phyloP scores from a whole-genome alignment of 2,797 vertebrate genomes.

The Coendou prehensilis region DNA sequence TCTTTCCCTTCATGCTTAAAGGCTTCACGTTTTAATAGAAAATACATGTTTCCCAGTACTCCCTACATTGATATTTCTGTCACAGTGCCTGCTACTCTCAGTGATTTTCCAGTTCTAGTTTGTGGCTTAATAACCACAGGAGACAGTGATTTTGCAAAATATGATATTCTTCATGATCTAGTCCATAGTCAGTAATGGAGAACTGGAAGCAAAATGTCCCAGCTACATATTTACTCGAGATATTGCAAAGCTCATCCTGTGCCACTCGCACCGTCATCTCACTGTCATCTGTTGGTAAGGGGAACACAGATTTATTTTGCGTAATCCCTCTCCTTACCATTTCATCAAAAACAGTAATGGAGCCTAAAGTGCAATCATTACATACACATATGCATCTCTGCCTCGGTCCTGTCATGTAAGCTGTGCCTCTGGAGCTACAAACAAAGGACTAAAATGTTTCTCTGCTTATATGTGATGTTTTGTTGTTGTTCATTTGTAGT shows the following conservation, averaged over 20 bases:
- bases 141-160: constrained; percentile 72
- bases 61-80: constrained; percentile 68
- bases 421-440: background rate
- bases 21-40: constrained; percentile 73
- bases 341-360: background rate
- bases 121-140: constrained; percentile 61
- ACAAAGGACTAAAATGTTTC: background rate
- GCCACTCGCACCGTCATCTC: background rate
- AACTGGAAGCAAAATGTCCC: constrained; percentile 58
- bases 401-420: background rate
- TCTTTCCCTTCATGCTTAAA: constrained; percentile 60
- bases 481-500: background rate
- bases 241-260: constrained; percentile 5
- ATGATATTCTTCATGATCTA: constrained; percentile 25
- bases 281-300: background rate
- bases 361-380: background rate
- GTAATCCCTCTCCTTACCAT: background rate
- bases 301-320: background rate
- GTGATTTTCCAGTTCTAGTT: constrained; percentile 73
- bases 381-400: rapidly evolving
- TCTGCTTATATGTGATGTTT: background rate
- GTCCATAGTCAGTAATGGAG: constrained; percentile 64
- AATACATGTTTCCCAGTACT: constrained; percentile 55
- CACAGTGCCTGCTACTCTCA: constrained; percentile 65
- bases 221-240: constrained; percentile 15